Conservation (phyloP, 2,113 vertebrate genomes). For the Emydura subglobosa region DNA sequence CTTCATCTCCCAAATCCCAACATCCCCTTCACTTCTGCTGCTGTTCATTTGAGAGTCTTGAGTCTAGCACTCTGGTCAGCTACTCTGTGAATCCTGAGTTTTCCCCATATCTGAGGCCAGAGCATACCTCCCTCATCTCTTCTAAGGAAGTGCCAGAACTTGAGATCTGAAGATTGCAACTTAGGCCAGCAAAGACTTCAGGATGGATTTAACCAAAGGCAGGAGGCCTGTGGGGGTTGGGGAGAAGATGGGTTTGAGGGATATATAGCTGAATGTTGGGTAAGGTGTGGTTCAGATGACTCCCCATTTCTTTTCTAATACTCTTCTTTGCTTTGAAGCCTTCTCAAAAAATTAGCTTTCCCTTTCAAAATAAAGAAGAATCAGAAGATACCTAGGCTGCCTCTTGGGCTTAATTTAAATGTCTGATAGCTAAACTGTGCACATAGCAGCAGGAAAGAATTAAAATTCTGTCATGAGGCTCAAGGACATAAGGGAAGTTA, state of each 20-base stretch:
- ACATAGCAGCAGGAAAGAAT: constrained; percentile 31
- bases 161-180: background rate
- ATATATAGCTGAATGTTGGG: background rate
- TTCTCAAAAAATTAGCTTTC: background rate
- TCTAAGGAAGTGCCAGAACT: background rate
- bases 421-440: background rate
- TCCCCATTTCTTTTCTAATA: background rate
- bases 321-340: background rate
- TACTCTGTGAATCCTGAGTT: background rate
- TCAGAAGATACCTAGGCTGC: background rate
- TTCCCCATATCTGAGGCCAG: background rate
- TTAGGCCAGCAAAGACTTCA: background rate
- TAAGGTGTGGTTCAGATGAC: background rate
- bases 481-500: constrained; percentile 11
- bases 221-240: background rate
- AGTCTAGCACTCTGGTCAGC: background rate
- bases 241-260: background rate
- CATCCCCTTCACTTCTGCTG: background rate
- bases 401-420: background rate
- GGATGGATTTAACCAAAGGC: background rate
- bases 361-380: background rate
- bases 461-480: background rate
- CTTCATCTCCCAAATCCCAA: background rate
- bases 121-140: background rate
- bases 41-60: background rate